Evolutionary conservation across 2,888 invertebrate species (phyloP), one percentile per base, ranked within the genome.

Genomic region (Nesidiocoris tenuis): DNA sequence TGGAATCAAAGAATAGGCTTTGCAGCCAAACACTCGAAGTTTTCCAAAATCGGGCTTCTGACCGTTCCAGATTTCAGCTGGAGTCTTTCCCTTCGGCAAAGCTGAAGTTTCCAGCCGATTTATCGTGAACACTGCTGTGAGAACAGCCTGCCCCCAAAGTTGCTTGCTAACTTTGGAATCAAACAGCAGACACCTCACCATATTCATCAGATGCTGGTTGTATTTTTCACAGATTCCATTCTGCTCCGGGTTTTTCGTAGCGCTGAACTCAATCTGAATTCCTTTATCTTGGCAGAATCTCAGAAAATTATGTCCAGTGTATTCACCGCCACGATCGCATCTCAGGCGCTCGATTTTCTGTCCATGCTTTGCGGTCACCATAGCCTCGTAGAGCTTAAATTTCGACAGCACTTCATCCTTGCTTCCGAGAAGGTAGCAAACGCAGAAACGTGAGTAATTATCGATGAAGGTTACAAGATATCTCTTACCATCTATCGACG

Each of bases 141-240:
- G 23, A 3, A 80, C 76, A 55, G 83, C 83, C 77, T 83, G 82
- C 61, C 81, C 81, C 81, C 81, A 82, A 76, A 82, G 68, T 22
- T 79, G 39, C 77, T 81, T 81, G 9, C 59, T 12, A n/a, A 80
- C 2, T 18, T 75, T 59, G 0, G 79, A 76, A 19, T 82, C 81
- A 71, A 79, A 78, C 16, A 82, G 59, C 77, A 82, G 67, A 19
- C 77, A 74, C 66, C 80, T 74, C 18, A 79, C 75, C 65, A 80
- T 80, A 54, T 80, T 79, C 61, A 80, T 54, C 57, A 82, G 16
- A n/a, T 80, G 80, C 76, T 78, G 21, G 61, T 77, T 76, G 19
- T 76, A 18, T 12, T 74, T 61, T 74, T 79, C 79, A 19, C 71
- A n/a, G n/a, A n/a, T n/a, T n/a, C n/a, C n/a, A n/a, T n/a, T n/a